phyloP scores from a whole-genome alignment of 2,113 vertebrate species.

The Phocoena sinus region DNA sequence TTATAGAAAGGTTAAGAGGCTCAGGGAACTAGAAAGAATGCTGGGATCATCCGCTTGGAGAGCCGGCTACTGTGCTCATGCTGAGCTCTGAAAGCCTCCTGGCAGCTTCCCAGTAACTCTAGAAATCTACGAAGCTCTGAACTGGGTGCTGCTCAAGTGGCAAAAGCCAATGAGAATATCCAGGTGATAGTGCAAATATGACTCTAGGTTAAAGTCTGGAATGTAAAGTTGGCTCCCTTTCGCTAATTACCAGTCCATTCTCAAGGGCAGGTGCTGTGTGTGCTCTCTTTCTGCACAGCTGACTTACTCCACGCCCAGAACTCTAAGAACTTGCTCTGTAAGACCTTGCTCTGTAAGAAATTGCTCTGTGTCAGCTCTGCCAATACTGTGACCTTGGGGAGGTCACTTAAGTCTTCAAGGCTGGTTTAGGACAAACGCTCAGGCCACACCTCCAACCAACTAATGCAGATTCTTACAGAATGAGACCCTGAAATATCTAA shows the following conservation, averaged over 20 bases:
- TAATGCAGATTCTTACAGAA: background rate
- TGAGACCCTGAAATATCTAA: background rate
- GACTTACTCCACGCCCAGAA: background rate
- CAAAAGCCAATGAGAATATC: background rate
- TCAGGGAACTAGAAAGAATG: background rate
- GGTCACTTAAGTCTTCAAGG: background rate
- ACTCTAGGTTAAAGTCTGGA: background rate
- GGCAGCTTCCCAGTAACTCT: background rate
- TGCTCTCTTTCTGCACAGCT: background rate
- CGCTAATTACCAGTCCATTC: background rate
- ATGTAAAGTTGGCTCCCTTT: background rate
- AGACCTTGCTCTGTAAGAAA: background rate
- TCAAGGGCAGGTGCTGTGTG: background rate
- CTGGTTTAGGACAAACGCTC: background rate
- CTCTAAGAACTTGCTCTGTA: background rate
- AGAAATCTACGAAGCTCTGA: background rate
- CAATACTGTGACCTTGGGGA: background rate
- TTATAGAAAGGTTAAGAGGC: background rate
- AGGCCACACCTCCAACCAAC: background rate
- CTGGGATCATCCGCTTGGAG: background rate
- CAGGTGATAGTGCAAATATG: background rate
- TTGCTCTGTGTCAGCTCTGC: background rate
- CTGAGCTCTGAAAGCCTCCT: background rate
- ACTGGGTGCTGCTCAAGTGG: background rate
- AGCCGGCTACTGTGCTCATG: background rate